Conservation (phyloP, 64 coral and sea anemone species). For the Pocillopora verrucosa region DNA sequence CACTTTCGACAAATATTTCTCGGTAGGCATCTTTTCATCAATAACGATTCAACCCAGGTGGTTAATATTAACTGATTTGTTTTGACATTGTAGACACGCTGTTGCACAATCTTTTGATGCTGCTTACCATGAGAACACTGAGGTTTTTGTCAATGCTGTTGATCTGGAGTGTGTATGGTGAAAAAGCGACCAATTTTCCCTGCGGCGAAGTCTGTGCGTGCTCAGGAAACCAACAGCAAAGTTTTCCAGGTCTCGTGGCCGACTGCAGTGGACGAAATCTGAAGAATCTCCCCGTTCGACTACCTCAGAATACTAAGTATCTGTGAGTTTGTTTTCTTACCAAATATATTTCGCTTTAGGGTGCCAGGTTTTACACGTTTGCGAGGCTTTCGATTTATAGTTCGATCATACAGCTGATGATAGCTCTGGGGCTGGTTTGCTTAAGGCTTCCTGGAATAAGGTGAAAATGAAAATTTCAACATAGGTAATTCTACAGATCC, state of each 20-base stretch:
- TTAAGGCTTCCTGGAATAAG: too few relatives aligned
- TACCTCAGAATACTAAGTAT: background rate
- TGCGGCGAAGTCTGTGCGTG: constrained; percentile 33
- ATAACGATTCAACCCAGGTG: background rate
- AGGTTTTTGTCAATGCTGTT: background rate
- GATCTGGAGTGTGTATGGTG: background rate
- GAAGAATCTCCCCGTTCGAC: background rate
- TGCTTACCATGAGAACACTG: background rate
- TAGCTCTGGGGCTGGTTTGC: too few relatives aligned
- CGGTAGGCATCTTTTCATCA: background rate
- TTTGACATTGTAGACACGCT: background rate
- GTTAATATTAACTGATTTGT: constrained; percentile 1
- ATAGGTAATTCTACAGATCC: too few relatives aligned
- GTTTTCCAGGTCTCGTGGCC: background rate
- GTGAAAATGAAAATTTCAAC: too few relatives aligned
- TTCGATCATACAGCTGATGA: too few relatives aligned
- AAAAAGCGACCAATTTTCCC: background rate
- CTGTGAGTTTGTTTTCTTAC: constrained; percentile 6
- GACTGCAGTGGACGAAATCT: constrained; percentile 30
- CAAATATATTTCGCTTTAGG: too few relatives aligned
- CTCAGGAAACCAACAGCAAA: background rate
- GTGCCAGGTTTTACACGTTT: too few relatives aligned
- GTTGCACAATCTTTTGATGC: background rate
- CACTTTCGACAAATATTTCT: background rate
- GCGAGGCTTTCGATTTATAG: too few relatives aligned